Conservation (phyloP, 2,797 vertebrate species). For the Discoglossus pictus region DNA sequence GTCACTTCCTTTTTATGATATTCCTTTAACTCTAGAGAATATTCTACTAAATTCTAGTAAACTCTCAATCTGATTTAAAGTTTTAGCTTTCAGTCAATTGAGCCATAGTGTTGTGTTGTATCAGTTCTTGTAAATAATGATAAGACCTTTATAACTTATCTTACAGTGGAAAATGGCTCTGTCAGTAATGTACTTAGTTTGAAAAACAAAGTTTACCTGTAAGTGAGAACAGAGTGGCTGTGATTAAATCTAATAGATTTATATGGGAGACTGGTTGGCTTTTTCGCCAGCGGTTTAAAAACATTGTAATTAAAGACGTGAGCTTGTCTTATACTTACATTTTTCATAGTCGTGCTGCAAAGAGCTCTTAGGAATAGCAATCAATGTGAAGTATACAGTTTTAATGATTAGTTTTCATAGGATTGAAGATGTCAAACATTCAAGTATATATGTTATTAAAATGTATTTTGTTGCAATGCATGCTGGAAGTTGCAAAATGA, state of each 20-base stretch:
- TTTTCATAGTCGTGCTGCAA: constrained; percentile 28
- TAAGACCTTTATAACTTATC: constrained; percentile 37
- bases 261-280: constrained; percentile 25
- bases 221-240: constrained; percentile 36
- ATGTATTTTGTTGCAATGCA: too few relatives aligned
- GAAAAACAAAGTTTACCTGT: constrained; percentile 44
- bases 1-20: not conserved
- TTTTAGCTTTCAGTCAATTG: constrained; percentile 13
- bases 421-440: not conserved
- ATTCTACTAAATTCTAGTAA: constrained; percentile 8
- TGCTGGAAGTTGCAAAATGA: too few relatives aligned
- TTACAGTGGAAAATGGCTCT: constrained; percentile 45
- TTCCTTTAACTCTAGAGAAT: not conserved
- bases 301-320: constrained; percentile 29
- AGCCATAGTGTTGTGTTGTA: constrained; percentile 18
- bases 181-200: constrained; percentile 47
- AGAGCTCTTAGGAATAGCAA: constrained; percentile 7
- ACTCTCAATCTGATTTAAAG: constrained; percentile 31
- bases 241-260: constrained; percentile 49
- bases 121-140: constrained; percentile 38
- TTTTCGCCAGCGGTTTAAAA: constrained; percentile 1
- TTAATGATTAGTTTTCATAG: constrained; percentile 33
- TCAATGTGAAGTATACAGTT: constrained; percentile 3
- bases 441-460: too few relatives aligned
- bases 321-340: constrained; percentile 5